A percentile compares a stretch with the other conserved stretches of the same genome.
These are phyloP conservation scores for Holocentrus rufus DNA, from an alignment of 2,797 vertebrate genomes.

Conservation along the genomic window DNA sequence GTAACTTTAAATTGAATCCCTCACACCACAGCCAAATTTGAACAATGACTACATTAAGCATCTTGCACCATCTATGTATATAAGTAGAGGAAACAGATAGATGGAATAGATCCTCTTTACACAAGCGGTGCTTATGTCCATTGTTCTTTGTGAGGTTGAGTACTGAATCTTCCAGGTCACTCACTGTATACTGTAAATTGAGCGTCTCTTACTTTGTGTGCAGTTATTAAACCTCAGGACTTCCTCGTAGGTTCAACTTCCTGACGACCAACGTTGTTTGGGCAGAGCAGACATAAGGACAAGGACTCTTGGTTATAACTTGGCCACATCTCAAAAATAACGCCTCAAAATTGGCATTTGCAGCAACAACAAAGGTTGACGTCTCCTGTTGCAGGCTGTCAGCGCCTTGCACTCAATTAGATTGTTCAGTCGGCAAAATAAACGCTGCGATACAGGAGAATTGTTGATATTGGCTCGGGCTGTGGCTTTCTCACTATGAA, in stretches of 20 bases:
- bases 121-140: constrained; percentile 37
- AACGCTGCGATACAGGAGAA: not conserved
- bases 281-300: not conserved
- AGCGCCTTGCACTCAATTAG: not conserved
- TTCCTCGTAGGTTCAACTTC: constrained; percentile 8
- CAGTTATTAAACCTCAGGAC: constrained; percentile 5
- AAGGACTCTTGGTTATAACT: not conserved
- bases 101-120: constrained; percentile 37
- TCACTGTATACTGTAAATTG: too few relatives aligned
- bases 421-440: not conserved
- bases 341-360: constrained; percentile 2
- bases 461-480: not conserved
- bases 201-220: too few relatives aligned
- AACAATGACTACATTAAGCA: too few relatives aligned
- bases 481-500: not conserved
- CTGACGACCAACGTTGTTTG: not conserved
- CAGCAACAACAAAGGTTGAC: not conserved
- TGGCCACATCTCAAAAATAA: constrained; percentile 20
- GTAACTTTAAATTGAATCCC: too few relatives aligned
- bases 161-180: not conserved
- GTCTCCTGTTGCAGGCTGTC: constrained; percentile 15
- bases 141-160: constrained; percentile 21
- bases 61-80: too few relatives aligned
- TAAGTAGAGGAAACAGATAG: constrained; percentile 15
- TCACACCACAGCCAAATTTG: too few relatives aligned